phyloP scores from a whole-genome alignment of 2,888 invertebrate genomes.

The Cryptophagus acutangulus region DNA sequence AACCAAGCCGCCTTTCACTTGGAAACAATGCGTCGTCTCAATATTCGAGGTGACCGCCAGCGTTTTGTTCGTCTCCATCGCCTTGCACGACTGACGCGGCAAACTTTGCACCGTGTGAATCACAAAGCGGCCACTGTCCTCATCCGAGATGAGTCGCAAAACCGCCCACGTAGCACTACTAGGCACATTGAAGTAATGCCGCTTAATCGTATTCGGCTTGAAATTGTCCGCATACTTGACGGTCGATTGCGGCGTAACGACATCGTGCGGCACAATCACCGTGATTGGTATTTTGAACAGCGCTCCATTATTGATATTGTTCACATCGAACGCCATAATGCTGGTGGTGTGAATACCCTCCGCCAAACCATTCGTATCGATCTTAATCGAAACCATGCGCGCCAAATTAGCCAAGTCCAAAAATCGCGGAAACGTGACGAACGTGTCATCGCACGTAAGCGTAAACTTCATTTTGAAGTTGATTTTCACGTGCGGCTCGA shows the following conservation, averaged over 20 bases:
- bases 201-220: slow-evolving; percentile 74
- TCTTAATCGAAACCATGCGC: slow-evolving; percentile 67
- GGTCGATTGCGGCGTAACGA: slow-evolving; percentile 43
- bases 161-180: slow-evolving; percentile 78
- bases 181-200: slow-evolving; percentile 84
- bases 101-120: slow-evolving; percentile 85
- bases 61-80: slow-evolving; percentile 74
- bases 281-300: slow-evolving; percentile 89
- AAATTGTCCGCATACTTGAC: slow-evolving; percentile 53
- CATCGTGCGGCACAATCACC: slow-evolving; percentile 68
- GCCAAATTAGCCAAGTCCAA: slow-evolving; percentile 79
- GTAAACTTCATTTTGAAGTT: slow-evolving; percentile 77
- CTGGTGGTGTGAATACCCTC: slow-evolving; percentile 78
- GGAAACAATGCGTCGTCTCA: slow-evolving; percentile 66
- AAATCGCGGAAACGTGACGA: slow-evolving; percentile 76
- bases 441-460: slow-evolving; percentile 64
- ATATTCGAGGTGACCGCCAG: slow-evolving; percentile 64
- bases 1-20: slow-evolving; percentile 70
- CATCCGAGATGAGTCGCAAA: slow-evolving; percentile 52
- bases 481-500: slow-evolving; percentile 65
- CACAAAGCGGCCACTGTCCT: slow-evolving; percentile 73
- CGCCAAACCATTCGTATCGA: slow-evolving; percentile 68
- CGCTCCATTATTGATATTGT: slow-evolving; percentile 77
- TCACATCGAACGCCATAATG: slow-evolving; percentile 80
- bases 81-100: slow-evolving; percentile 74